A percentile compares a stretch with the other conserved stretches of the same genome.
phyloP scores from a whole-genome alignment of 1,140 invertebrate genomes.

The Bombus cullumanus region DNA sequence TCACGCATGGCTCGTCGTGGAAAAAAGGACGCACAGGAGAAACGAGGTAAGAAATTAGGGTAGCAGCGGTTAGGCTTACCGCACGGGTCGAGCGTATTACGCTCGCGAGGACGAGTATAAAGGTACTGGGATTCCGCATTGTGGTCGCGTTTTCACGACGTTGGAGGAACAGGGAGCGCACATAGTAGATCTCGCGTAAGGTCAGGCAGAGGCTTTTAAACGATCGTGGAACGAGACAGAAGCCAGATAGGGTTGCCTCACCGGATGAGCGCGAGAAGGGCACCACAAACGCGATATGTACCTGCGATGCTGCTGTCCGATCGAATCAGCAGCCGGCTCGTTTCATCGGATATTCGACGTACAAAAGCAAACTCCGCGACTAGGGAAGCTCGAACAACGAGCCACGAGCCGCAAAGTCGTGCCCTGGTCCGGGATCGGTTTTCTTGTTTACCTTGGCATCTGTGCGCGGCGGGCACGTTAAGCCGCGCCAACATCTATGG shows the following conservation, averaged over 20 bases:
- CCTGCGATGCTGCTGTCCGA: slow-evolving; percentile 73
- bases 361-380: slow-evolving; percentile 72
- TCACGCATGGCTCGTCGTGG: slow-evolving; percentile 71
- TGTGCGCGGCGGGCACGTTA: not conserved
- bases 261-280: slow-evolving; percentile 43
- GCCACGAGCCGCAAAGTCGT: slow-evolving; percentile 45
- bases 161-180: not conserved
- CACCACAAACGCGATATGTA: slow-evolving; percentile 58
- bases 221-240: slow-evolving; percentile 53
- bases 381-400: slow-evolving; percentile 20
- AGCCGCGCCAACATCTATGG: not conserved
- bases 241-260: slow-evolving; percentile 62
- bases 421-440: not conserved
- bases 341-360: slow-evolving; percentile 72
- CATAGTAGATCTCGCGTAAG: not conserved
- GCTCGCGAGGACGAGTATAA: slow-evolving; percentile 67
- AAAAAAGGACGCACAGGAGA: not conserved
- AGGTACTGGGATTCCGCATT: slow-evolving; percentile 68
- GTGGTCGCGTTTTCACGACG: slow-evolving; percentile 48
- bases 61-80: slow-evolving; percentile 70
- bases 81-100: slow-evolving; percentile 72
- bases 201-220: slow-evolving; percentile 62
- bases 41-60: slow-evolving; percentile 53
- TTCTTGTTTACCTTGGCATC: slow-evolving; percentile 43
- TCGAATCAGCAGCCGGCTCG: slow-evolving; percentile 72